Percentiles rank a stretch among this genome's conserved stretches.
Evolutionary conservation across 2,888 invertebrate genomes (phyloP).

Genomic region (Camptogramma bilineatum): DNA sequence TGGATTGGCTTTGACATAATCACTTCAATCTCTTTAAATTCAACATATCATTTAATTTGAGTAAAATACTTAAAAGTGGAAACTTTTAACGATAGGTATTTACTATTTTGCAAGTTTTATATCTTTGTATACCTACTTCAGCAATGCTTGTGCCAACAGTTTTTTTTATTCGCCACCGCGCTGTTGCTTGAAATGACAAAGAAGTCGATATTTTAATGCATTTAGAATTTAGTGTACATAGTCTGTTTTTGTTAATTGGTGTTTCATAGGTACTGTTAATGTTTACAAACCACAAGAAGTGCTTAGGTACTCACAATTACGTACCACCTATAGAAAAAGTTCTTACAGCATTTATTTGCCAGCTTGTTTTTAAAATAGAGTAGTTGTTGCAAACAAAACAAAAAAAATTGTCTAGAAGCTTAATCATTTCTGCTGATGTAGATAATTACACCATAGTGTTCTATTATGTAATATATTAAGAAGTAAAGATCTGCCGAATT

Average conservation of each 20-base stretch:
- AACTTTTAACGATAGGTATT: background rate
- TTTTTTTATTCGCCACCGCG: background rate
- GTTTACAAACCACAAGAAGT: slow-evolving; percentile 67
- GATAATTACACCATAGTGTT: slow-evolving; percentile 73
- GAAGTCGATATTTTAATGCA: slow-evolving; percentile 76
- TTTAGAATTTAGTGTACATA: slow-evolving; percentile 69
- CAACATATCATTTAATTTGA: slow-evolving; percentile 73
- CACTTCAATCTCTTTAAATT: slow-evolving; percentile 56
- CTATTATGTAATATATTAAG: slow-evolving; percentile 60
- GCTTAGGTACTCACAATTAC: slow-evolving; percentile 48
- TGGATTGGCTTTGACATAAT: slow-evolving; percentile 67
- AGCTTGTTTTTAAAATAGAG: slow-evolving; percentile 37
- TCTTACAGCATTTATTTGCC: slow-evolving; percentile 41
- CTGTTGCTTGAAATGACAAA: slow-evolving; percentile 14
- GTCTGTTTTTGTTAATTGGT: slow-evolving; percentile 78
- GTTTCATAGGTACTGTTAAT: slow-evolving; percentile 80
- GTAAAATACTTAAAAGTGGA: background rate
- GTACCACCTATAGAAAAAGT: slow-evolving; percentile 44
- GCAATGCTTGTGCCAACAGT: background rate
- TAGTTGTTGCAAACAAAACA: slow-evolving; percentile 22
- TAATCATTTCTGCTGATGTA: slow-evolving; percentile 53
- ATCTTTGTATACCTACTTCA: background rate
- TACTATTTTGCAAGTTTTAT: slow-evolving; percentile 15
- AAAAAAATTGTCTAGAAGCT: slow-evolving; percentile 39
- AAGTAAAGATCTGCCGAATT: slow-evolving; percentile 79